Base-by-base conservation (phyloP, 2,797 vertebrate genomes). In the Streptopelia turtur region DNA sequence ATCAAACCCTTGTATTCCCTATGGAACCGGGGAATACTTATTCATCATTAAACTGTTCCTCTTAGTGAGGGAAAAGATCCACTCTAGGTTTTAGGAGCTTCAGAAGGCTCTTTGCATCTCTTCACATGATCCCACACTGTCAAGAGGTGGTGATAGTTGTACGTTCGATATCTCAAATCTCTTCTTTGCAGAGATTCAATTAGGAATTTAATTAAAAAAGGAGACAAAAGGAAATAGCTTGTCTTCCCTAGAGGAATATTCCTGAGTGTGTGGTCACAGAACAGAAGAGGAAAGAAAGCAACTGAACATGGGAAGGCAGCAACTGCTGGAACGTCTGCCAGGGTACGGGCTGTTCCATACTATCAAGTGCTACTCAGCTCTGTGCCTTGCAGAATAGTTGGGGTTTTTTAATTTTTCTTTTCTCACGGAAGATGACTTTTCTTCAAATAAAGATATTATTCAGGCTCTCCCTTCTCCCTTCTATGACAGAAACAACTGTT, bases 131-230 rank as follows among this genome's bases (percentile, higher is more conserved):
- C 25, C 52, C 17, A 5, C 2, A 2, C 45, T 72, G 72, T 71
- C 79, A 83, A 74, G 71, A 85, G 39, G 33, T 55, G 30, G 17
- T 57, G 57, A 39, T 81, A 16, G 57, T 65, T 90, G 80, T 83
- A 8, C 37, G 55, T 68, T 31, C 76, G 69, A 25, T 78, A 86
- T 70, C 66, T 87, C 59, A 61, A 50, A 88, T 87, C 16, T 90
- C 77, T 88, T 79, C 25, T 90, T 83, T 72, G 21, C n/a, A 59
- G 27, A 55, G 18, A 76, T 20, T 86, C 87, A 45, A 60, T 91
- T 86, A 86, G 45, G 16, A 91, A 86, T 90, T 91, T 88, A 93
- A 93, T 94, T 95, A 0, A 57, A 83, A 89, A 89, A 55, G 35
- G 55, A 75, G 65, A 83, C 28, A 83, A 85, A 93, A 83, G 55